These are phyloP conservation scores for Lamellibrachia satsuma DNA, from an alignment of 2,888 invertebrate species.

Conservation along the genomic window DNA sequence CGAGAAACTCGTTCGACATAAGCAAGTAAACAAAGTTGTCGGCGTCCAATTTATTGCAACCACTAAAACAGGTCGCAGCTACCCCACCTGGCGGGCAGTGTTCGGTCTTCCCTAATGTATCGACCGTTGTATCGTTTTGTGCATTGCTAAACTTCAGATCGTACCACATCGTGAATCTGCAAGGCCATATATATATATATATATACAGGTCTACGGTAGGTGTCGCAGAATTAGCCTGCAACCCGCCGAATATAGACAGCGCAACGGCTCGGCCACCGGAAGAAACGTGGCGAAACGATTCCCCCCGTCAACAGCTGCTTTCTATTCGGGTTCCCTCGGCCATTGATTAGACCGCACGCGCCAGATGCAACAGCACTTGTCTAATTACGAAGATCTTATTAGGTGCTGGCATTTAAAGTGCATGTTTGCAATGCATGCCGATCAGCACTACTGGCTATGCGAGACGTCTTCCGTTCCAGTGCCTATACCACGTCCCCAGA, in stretches of 20 bases:
- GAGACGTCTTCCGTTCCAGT: background rate
- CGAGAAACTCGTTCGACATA: too few species aligned
- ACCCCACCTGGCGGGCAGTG: background rate
- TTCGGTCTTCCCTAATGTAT: background rate
- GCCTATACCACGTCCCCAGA: background rate
- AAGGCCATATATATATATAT: background rate
- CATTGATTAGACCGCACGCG: conserved; percentile 5
- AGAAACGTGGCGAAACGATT: background rate
- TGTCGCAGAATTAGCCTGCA: background rate
- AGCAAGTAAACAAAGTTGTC: too few species aligned
- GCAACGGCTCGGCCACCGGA: background rate
- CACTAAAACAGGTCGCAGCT: background rate
- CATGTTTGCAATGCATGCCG: background rate
- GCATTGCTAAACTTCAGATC: background rate
- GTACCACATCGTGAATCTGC: background rate
- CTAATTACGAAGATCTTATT: background rate
- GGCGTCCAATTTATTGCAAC: background rate
- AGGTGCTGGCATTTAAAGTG: conserved; percentile 17
- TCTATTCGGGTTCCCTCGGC: background rate
- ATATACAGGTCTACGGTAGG: background rate
- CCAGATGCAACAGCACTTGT: background rate
- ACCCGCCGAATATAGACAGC: background rate
- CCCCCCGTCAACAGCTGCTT: background rate
- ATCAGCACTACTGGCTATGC: background rate
- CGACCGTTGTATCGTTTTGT: background rate